A percentile compares a stretch with the other conserved stretches of the same genome.
phyloP scores from a whole-genome alignment of 2,888 invertebrate genomes.

The Sycophila texana region DNA sequence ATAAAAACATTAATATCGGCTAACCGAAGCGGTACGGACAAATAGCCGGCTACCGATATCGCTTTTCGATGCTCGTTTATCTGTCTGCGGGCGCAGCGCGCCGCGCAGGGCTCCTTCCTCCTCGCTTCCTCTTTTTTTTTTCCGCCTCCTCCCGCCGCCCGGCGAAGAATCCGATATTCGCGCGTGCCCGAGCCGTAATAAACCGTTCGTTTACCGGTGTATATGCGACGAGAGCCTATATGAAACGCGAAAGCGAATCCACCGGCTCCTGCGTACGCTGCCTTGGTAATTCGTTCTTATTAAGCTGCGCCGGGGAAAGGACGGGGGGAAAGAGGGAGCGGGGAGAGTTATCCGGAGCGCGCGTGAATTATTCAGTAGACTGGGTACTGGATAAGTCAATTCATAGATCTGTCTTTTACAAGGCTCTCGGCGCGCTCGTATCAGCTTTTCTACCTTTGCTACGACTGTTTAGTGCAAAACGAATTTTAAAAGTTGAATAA shows the following conservation, averaged over 20 bases:
- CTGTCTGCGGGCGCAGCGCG: conserved; percentile 1
- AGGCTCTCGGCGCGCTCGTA: background rate
- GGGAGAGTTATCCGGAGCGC: background rate
- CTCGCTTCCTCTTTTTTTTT: background rate
- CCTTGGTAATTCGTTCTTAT: conserved; percentile 50
- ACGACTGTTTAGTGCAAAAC: background rate
- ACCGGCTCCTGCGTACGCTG: background rate
- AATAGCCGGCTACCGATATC: conserved; percentile 26
- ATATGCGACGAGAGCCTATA: background rate
- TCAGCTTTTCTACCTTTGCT: background rate
- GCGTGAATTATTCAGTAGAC: conserved; percentile 45
- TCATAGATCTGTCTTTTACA: conserved; percentile 42
- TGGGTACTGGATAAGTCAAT: conserved; percentile 45
- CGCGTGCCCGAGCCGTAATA: conserved; percentile 19
- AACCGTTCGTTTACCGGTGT: conserved; percentile 31
- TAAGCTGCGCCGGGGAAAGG: background rate
- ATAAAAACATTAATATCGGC: conserved; percentile 40
- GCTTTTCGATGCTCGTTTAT: conserved; percentile 38
- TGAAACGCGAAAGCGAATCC: conserved; percentile 15
- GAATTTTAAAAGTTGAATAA: too few species aligned
- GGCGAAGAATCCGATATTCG: conserved; percentile 17
- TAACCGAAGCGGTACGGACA: conserved; percentile 10
- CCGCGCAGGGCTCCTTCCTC: too few species aligned
- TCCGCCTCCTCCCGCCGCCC: background rate
- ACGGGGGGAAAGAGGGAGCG: background rate